These are phyloP conservation scores for Lepus europaeus DNA, from an alignment of 2,113 vertebrate species.

Conservation along the genomic window DNA sequence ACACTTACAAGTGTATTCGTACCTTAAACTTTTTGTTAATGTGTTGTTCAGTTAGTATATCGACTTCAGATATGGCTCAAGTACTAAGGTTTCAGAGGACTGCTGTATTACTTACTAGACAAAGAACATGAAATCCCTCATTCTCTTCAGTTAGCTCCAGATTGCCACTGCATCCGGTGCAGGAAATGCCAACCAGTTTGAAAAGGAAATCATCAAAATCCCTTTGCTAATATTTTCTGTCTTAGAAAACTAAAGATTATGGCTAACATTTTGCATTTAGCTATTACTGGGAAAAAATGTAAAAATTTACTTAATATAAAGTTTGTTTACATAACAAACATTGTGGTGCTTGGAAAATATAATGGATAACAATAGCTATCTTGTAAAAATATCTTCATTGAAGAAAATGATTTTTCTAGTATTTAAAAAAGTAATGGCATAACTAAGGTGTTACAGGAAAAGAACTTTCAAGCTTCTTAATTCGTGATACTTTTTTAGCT, in stretches of 20 bases:
- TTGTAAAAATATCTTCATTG: conserved; percentile 6
- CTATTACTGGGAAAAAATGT: conserved; percentile 38
- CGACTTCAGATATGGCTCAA: not conserved
- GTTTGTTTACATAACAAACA: conserved; percentile 49
- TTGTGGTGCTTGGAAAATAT: conserved; percentile 8
- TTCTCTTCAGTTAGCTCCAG: conserved; percentile 31
- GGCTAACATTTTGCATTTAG: conserved; percentile 37
- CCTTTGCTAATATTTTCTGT: conserved; percentile 67
- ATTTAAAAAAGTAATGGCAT: conserved; percentile 51
- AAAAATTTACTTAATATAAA: conserved; percentile 44
- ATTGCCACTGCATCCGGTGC: conserved; percentile 49
- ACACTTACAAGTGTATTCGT: not conserved
- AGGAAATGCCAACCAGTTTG: conserved; percentile 57
- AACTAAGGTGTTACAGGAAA: not conserved
- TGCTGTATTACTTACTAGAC: conserved; percentile 54
- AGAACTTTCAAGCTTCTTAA: conserved; percentile 35
- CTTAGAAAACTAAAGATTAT: conserved; percentile 35
- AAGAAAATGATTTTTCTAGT: not conserved
- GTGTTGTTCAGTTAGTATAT: not conserved
- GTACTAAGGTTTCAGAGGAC: not conserved
- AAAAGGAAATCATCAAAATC: conserved; percentile 76
- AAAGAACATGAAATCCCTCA: conserved; percentile 60
- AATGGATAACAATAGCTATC: conserved; percentile 11
- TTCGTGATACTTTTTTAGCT: conserved; percentile 37
- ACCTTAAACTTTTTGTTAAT: not conserved